Evolutionary conservation across 2,797 vertebrate species (phyloP).

Genomic region (Pristis pectinata): DNA sequence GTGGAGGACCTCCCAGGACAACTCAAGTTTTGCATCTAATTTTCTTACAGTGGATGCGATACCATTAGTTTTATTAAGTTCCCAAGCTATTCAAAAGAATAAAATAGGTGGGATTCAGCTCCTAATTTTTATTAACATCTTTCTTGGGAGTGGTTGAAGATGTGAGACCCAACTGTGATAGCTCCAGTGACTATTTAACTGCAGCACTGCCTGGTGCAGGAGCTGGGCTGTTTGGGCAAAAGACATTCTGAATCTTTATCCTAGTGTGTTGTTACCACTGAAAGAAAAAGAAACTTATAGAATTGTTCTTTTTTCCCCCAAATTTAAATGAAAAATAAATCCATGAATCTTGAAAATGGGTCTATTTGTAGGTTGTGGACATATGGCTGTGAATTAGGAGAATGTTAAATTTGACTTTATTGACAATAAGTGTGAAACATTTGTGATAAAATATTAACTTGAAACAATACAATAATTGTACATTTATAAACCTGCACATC

Average conservation of each 20-base stretch:
- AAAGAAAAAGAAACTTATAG: neutral
- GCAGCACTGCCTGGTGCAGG: neutral
- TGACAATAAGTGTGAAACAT: conserved; percentile 9
- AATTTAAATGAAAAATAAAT: neutral
- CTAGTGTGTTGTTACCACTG: neutral
- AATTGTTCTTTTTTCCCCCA: neutral
- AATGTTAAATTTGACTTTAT: conserved; percentile 13
- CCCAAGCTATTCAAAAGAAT: neutral
- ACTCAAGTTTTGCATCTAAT: neutral
- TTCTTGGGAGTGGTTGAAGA: neutral
- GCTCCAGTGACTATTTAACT: no score
- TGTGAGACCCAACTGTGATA: neutral
- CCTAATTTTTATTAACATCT: no score
- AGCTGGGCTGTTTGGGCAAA: neutral
- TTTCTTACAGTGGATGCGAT: neutral
- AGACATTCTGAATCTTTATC: neutral
- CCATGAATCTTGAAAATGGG: neutral
- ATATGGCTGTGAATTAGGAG: neutral
- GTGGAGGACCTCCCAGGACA: neutral
- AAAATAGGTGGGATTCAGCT: neutral
- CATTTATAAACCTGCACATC: conserved; percentile 8
- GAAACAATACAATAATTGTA: neutral
- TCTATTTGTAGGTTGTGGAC: neutral
- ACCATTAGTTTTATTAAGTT: neutral
- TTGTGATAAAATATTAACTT: conserved; percentile 6